Conservation (phyloP, 2,797 vertebrate species). For the Acanthurus lineatus region DNA sequence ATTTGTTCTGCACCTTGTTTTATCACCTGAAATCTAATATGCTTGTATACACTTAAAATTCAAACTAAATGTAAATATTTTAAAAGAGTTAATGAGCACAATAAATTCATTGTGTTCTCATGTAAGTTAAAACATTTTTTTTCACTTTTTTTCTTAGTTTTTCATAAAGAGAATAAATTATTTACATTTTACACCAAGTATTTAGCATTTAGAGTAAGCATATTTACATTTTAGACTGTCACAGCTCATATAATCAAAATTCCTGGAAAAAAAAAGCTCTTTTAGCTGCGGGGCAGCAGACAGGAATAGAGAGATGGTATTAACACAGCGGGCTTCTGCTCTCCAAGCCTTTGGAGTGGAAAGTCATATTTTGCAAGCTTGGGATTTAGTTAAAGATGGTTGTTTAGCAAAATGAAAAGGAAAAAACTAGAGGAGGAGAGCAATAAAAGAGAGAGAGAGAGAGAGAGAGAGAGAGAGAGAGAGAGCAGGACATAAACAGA, state of each 20-base stretch:
- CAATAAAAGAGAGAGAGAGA: not conserved
- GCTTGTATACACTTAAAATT: not conserved
- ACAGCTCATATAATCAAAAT: not conserved
- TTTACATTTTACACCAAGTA: not conserved
- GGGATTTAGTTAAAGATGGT: constrained; percentile 35
- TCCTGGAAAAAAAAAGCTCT: constrained; percentile 3
- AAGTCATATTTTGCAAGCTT: constrained; percentile 45
- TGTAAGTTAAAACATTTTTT: not conserved
- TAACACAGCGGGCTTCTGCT: constrained; percentile 55
- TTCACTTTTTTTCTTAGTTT: not conserved
- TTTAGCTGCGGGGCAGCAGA: constrained; percentile 36
- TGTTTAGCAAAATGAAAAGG: constrained; percentile 19
- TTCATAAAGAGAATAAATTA: not conserved
- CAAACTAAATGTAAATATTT: not conserved
- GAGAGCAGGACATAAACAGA: constrained; percentile 22
- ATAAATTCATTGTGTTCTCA: not conserved
- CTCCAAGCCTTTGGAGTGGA: constrained; percentile 61
- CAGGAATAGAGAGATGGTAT: constrained; percentile 32
- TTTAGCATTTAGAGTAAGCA: not conserved
- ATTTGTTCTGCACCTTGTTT: not conserved
- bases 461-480: constrained; percentile 8
- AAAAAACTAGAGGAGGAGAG: not conserved
- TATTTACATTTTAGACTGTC: not conserved
- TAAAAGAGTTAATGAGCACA: not conserved
- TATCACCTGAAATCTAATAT: not conserved